These are phyloP conservation scores for Metacarcinus magister DNA, from an alignment of 2,888 invertebrate genomes.

Conservation along the genomic window DNA sequence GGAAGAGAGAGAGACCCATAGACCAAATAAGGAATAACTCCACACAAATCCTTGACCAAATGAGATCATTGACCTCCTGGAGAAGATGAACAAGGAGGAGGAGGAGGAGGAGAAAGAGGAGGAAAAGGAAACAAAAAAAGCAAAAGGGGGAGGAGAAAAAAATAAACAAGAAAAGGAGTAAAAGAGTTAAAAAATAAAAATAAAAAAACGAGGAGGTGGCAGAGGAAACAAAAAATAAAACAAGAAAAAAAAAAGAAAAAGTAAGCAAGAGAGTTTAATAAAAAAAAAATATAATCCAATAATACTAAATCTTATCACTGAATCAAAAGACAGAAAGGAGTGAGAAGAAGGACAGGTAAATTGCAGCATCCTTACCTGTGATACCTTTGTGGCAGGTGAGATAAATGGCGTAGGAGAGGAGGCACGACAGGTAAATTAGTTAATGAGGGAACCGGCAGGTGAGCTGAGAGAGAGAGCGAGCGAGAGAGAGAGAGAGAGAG, in stretches of 20 bases:
- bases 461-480: conserved; percentile 33
- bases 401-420: neutral
- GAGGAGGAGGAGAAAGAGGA: neutral
- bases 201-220: too few species aligned
- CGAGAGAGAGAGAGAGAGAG: conserved; percentile 14
- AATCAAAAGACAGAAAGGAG: neutral
- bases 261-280: neutral
- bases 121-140: neutral
- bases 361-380: neutral
- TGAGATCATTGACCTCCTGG: too few species aligned
- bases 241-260: neutral
- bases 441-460: conserved; percentile 2
- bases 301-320: neutral
- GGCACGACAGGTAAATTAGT: neutral
- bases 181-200: too few species aligned
- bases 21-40: too few species aligned
- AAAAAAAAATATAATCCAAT: neutral
- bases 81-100: neutral
- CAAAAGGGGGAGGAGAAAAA: too few species aligned
- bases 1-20: too few species aligned
- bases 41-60: too few species aligned
- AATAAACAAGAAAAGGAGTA: too few species aligned
- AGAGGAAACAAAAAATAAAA: neutral
- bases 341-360: neutral
- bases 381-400: neutral